Conservation (phyloP, 2,113 vertebrate species). For the Apistogramma diplotaenia region DNA sequence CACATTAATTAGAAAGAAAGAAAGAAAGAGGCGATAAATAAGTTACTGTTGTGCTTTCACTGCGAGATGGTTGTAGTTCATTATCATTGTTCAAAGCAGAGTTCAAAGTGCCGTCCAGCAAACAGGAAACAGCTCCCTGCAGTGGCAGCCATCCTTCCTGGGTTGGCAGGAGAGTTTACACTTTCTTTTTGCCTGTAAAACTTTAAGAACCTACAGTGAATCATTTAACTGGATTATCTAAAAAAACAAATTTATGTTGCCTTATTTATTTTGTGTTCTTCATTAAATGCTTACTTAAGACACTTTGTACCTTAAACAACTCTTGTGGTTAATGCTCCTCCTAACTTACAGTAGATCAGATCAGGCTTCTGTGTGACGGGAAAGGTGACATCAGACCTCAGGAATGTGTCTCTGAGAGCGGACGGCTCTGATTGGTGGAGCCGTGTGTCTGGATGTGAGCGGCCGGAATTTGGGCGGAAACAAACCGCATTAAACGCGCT, state of each 20-base stretch:
- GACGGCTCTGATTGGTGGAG: slow-evolving; percentile 2
- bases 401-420: neutral
- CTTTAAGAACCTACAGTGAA: neutral
- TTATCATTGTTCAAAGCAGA: neutral
- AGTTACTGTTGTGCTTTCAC: neutral
- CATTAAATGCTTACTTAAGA: neutral
- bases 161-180: neutral
- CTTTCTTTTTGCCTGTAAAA: neutral
- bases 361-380: slow-evolving; percentile 1
- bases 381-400: slow-evolving; percentile 37
- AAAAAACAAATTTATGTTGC: neutral
- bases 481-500: neutral
- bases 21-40: neutral
- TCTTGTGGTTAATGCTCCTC: neutral
- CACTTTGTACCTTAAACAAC: neutral
- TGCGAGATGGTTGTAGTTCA: neutral
- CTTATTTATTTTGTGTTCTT: too few species aligned
- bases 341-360: neutral
- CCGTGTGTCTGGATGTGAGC: neutral
- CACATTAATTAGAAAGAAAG: neutral
- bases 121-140: neutral
- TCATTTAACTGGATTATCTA: neutral
- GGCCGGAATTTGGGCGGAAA: neutral
- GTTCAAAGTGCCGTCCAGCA: neutral
- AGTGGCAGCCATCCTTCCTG: neutral